A percentile compares a stretch with the other conserved stretches of the same genome.
Evolutionary conservation across 2,888 invertebrate species (phyloP).

Genomic region (Drosophila quasianomalipes): DNA sequence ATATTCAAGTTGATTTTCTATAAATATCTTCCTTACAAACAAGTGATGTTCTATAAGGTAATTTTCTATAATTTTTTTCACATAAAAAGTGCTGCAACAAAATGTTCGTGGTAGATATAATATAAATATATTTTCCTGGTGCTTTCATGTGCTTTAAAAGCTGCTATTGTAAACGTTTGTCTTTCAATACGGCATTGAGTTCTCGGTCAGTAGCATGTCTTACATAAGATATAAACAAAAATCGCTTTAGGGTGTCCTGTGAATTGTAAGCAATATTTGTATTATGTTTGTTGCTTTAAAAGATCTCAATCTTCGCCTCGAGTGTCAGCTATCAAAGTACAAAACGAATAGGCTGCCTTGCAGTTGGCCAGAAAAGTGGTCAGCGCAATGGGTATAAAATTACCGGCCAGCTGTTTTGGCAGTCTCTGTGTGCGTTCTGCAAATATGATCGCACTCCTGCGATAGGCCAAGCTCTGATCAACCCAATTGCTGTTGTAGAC

Average conservation of each 20-base stretch:
- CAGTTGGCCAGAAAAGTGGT: constrained; percentile 63
- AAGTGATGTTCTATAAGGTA: background rate
- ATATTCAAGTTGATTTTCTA: background rate
- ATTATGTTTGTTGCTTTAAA: background rate
- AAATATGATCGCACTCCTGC: constrained; percentile 42
- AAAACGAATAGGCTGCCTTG: constrained; percentile 70
- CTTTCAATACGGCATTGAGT: background rate
- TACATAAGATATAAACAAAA: background rate
- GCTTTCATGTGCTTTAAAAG: background rate
- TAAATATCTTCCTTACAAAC: background rate
- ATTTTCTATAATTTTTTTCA: background rate
- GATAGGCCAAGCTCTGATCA: constrained; percentile 49
- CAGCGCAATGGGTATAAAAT: constrained; percentile 59
- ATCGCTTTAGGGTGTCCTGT: background rate
- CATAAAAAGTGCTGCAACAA: background rate
- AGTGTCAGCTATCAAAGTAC: constrained; percentile 53
- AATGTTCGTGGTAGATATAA: background rate
- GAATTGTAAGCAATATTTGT: background rate
- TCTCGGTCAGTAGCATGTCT: background rate
- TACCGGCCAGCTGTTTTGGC: constrained; percentile 50
- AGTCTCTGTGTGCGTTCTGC: constrained; percentile 44
- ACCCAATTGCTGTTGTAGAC: constrained; percentile 65
- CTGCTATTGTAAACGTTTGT: background rate
- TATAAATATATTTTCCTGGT: background rate
- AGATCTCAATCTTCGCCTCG: background rate